These are phyloP conservation scores for Poecilia wingei DNA, from an alignment of 2,797 vertebrate genomes.

Conservation along the genomic window DNA sequence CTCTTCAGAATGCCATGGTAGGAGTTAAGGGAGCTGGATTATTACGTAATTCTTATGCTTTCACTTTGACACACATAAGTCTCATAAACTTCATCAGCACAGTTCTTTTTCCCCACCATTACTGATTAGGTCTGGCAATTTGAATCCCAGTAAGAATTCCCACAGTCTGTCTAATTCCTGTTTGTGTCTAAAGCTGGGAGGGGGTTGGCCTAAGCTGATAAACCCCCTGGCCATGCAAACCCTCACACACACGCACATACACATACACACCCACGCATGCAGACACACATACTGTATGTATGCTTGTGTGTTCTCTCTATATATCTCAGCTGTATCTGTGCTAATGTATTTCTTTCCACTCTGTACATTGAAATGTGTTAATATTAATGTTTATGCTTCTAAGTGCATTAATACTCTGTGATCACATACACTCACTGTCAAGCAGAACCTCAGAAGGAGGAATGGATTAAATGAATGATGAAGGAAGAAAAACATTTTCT, in stretches of 20 bases:
- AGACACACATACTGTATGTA: conserved; percentile 29
- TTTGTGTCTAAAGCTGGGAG: conserved; percentile 62
- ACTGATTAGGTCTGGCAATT: conserved; percentile 68
- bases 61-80: conserved; percentile 16
- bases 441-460: conserved; percentile 5
- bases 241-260: not conserved
- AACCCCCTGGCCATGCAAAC: conserved; percentile 37
- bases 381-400: not conserved
- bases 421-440: not conserved
- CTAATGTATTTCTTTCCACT: conserved; percentile 6
- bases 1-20: conserved; percentile 37
- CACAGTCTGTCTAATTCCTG: conserved; percentile 73
- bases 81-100: conserved; percentile 33
- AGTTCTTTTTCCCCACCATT: conserved; percentile 35
- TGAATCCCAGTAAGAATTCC: conserved; percentile 75
- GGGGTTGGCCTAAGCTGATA: conserved; percentile 68
- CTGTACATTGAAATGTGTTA: conserved; percentile 2
- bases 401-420: conserved; percentile 1
- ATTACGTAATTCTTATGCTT: conserved; percentile 61
- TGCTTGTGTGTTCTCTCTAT: conserved; percentile 10
- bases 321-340: conserved; percentile 2
- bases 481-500: conserved; percentile 14
- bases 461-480: conserved; percentile 12
- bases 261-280: conserved; percentile 24
- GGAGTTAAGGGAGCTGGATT: conserved; percentile 32